Conservation (phyloP, 2,888 invertebrate genomes). For the Eudemis profundana region DNA sequence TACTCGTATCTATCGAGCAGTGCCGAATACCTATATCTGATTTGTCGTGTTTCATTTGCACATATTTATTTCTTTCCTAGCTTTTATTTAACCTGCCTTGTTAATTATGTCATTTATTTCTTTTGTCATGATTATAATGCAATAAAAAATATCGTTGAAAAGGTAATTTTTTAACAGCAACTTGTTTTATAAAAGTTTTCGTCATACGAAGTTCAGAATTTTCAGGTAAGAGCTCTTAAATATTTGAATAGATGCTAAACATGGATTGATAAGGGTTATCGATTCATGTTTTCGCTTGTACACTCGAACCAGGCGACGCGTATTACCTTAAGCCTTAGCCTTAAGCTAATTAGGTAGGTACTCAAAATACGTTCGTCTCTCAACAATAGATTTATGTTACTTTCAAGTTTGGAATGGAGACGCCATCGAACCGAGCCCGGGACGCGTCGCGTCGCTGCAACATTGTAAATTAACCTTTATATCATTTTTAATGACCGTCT, state of each 20-base stretch:
- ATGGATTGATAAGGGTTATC: no score
- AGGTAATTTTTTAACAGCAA: no score
- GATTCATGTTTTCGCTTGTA: no score
- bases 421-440: constrained; percentile 78
- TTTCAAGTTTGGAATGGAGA: constrained; percentile 67
- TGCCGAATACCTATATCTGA: background rate
- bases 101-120: no score
- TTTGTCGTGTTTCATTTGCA: background rate
- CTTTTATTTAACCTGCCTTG: background rate
- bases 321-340: background rate
- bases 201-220: no score
- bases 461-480: constrained; percentile 84
- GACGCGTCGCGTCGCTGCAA: constrained; percentile 64
- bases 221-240: no score
- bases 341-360: background rate
- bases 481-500: constrained; percentile 82
- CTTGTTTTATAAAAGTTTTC: no score
- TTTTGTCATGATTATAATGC: no score
- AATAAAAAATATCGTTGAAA: no score
- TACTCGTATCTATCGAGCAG: no score
- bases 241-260: no score
- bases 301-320: no score
- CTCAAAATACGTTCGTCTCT: background rate
- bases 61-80: background rate
- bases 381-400: constrained; percentile 56